These are phyloP conservation scores for Bos javanicus DNA, from an alignment of 2,113 vertebrate genomes.

Conservation along the genomic window DNA sequence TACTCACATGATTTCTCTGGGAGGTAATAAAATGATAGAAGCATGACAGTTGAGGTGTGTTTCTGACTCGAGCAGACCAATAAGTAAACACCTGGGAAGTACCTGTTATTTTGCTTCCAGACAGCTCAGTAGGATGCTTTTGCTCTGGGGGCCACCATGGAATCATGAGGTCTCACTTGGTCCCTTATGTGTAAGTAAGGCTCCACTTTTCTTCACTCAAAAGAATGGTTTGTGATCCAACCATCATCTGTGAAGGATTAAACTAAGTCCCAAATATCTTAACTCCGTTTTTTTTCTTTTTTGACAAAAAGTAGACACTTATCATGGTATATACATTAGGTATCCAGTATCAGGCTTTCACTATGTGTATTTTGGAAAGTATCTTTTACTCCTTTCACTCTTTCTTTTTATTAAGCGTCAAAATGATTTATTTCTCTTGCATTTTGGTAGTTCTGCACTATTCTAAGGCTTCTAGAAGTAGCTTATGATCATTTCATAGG, in stretches of 20 bases:
- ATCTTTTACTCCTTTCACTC: neutral
- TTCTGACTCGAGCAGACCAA: neutral
- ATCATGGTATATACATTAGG: neutral
- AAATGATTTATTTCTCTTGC: neutral
- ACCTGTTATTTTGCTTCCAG: neutral
- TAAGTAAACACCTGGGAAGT: neutral
- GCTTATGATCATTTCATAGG: slow-evolving; percentile 39
- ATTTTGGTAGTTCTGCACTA: neutral
- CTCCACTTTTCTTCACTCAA: neutral
- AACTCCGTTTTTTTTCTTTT: neutral
- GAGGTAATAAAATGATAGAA: neutral
- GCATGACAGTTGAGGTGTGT: neutral
- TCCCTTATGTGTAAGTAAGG: neutral
- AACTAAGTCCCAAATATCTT: neutral
- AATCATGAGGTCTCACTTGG: neutral
- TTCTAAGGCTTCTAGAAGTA: slow-evolving; percentile 50
- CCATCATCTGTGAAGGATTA: neutral
- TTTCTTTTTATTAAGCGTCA: neutral
- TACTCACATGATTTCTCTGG: neutral
- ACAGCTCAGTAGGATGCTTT: neutral
- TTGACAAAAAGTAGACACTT: neutral
- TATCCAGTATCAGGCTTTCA: neutral
- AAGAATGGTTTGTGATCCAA: neutral
- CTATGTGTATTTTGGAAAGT: neutral
- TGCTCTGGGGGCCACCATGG: neutral